A percentile compares a stretch with the other conserved stretches of the same genome.
Evolutionary conservation across 1,140 invertebrate species (phyloP).

Genomic region (Lucilia cuprina): DNA sequence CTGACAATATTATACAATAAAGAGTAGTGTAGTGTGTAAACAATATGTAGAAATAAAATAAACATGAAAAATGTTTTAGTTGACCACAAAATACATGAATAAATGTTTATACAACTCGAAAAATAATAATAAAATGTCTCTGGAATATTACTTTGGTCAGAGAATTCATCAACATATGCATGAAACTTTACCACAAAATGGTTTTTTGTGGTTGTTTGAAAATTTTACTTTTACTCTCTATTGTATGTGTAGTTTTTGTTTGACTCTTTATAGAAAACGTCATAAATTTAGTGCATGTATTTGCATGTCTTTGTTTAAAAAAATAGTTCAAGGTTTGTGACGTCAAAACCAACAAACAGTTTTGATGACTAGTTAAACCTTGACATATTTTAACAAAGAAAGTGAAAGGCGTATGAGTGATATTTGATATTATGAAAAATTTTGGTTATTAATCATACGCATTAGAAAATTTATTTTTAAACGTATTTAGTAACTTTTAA

Average conservation of each 20-base stretch:
- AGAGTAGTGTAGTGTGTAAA: background rate
- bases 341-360: background rate
- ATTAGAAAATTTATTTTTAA: too few species aligned
- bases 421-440: background rate
- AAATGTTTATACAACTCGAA: background rate
- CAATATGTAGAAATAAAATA: background rate
- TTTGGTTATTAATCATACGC: too few species aligned
- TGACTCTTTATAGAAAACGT: background rate
- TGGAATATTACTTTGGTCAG: background rate
- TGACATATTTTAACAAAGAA: background rate
- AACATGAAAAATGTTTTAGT: background rate
- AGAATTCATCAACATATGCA: background rate
- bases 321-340: conserved; percentile 19
- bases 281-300: background rate
- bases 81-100: background rate
- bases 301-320: background rate
- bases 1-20: background rate
- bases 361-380: background rate
- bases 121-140: background rate
- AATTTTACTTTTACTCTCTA: background rate
- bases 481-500: too few species aligned
- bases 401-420: background rate
- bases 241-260: background rate
- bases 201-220: background rate
- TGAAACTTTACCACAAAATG: background rate